These are phyloP conservation scores for Rhizomys pruinosus DNA, from an alignment of 2,113 vertebrate genomes.

Conservation along the genomic window DNA sequence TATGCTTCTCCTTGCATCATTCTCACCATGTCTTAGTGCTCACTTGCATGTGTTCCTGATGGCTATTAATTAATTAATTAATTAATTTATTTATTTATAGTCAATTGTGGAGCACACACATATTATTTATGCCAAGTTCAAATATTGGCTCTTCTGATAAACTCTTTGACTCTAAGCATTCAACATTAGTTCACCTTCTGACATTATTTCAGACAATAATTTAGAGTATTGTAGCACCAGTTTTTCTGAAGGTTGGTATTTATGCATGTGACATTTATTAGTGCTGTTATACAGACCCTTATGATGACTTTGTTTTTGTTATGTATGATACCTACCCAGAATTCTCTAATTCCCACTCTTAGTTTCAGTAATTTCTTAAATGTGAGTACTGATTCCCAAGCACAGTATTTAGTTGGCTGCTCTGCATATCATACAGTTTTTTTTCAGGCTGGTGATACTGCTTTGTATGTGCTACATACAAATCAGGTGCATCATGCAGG, in stretches of 20 bases:
- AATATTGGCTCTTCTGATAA: not conserved
- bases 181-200: not conserved
- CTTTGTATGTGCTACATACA: not conserved
- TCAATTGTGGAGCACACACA: not conserved
- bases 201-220: not conserved
- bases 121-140: not conserved
- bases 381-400: not conserved
- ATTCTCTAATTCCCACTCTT: not conserved
- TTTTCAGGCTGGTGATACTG: not conserved
- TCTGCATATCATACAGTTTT: too few species aligned
- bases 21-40: rapidly evolving
- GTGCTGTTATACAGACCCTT: not conserved
- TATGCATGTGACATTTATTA: not conserved
- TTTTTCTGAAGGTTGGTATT: not conserved
- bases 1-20: not conserved
- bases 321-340: not conserved
- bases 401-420: not conserved
- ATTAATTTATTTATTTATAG: too few species aligned
- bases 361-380: constrained; percentile 29
- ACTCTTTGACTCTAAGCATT: not conserved
- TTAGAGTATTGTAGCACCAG: not conserved
- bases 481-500: not conserved
- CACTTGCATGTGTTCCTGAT: not conserved
- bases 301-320: not conserved
- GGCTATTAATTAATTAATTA: too few species aligned